A percentile compares a stretch with the other conserved stretches of the same genome.
phyloP scores from a whole-genome alignment of 2,888 invertebrate genomes.

The Ctena decussata region DNA sequence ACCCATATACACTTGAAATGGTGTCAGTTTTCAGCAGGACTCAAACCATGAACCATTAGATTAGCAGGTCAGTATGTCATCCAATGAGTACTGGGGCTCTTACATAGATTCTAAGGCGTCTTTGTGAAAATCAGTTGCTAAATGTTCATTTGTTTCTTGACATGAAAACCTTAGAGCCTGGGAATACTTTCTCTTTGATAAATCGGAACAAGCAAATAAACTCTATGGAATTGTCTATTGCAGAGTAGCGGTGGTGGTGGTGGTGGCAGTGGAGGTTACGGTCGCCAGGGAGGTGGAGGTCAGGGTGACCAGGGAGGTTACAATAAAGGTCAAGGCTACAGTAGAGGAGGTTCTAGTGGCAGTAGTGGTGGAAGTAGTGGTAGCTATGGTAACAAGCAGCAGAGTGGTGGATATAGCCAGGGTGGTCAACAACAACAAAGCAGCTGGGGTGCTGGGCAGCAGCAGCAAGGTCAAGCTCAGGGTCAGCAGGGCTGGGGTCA shows the following conservation, averaged over 20 bases:
- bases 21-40: too few species aligned
- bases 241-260: slow-evolving; percentile 13
- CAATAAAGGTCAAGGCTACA: slow-evolving; percentile 4
- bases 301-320: not conserved
- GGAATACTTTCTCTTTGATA: too few species aligned
- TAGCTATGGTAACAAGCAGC: slow-evolving; percentile 29
- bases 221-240: not conserved
- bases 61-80: too few species aligned
- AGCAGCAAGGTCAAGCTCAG: slow-evolving; percentile 17
- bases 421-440: slow-evolving; percentile 36
- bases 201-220: too few species aligned
- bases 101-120: too few species aligned
- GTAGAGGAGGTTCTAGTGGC: not conserved
- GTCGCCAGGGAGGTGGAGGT: not conserved
- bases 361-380: slow-evolving; percentile 59
- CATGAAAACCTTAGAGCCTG: too few species aligned
- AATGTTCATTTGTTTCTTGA: too few species aligned
- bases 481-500: slow-evolving; percentile 71
- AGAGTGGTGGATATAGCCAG: slow-evolving; percentile 39
- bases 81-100: too few species aligned
- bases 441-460: not conserved
- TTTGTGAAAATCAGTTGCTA: too few species aligned
- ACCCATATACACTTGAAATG: too few species aligned
- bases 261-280: slow-evolving; percentile 27
- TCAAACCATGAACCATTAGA: too few species aligned